These are phyloP conservation scores for Sorex fumeus DNA, from an alignment of 2,113 vertebrate species.

Conservation along the genomic window DNA sequence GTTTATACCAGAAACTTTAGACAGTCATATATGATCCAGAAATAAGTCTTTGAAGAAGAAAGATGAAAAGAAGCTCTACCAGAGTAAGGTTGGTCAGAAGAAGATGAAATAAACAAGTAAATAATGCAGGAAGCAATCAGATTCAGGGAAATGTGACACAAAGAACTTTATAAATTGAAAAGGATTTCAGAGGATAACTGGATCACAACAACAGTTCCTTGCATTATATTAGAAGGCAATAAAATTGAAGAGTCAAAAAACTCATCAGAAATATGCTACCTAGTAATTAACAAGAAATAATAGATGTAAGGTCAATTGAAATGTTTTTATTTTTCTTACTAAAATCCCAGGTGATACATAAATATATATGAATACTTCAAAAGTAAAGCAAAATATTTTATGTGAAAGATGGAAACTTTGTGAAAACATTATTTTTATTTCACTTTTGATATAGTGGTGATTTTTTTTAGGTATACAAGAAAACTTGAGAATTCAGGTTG, in stretches of 20 bases:
- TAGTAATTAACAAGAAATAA: conserved; percentile 70
- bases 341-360: conserved; percentile 1
- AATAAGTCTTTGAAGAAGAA: conserved; percentile 73
- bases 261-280: conserved; percentile 20
- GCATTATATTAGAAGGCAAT: conserved; percentile 60
- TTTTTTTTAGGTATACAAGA: not conserved
- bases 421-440: conserved; percentile 15
- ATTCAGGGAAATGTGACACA: not conserved
- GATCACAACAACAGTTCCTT: conserved; percentile 61
- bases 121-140: conserved; percentile 64
- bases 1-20: conserved; percentile 55
- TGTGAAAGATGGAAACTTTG: conserved; percentile 37
- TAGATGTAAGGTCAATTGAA: conserved; percentile 71
- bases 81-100: conserved; percentile 39
- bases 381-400: conserved; percentile 49
- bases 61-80: conserved; percentile 46
- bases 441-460: not conserved
- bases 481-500: not conserved
- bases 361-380: conserved; percentile 65
- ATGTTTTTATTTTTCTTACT: conserved; percentile 62
- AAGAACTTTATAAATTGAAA: conserved; percentile 72
- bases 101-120: conserved; percentile 77
- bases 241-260: conserved; percentile 55
- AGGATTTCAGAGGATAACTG: conserved; percentile 56
- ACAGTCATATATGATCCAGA: conserved; percentile 29